Base-by-base conservation (phyloP, 1,140 invertebrate genomes). In the Lordiphosa collinella region DNA sequence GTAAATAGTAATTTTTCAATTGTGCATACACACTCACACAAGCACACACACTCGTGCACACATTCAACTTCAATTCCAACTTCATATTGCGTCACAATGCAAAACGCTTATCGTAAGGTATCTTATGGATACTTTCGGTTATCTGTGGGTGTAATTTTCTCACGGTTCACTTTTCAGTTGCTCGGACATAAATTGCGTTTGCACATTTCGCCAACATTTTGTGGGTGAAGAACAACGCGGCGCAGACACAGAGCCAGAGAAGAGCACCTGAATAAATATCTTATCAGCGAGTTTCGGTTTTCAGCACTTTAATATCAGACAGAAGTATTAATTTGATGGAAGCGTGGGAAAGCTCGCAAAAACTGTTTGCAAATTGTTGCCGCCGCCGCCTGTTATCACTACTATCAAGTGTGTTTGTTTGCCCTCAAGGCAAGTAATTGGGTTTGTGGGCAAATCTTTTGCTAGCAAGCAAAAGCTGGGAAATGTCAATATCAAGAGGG, bases 131-230 rank as follows among this genome's bases (percentile, higher is more conserved):
- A 47, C 55, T 36, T 56, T 22, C 12, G 57, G 65, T 84, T 82
- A 84, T 78, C 79, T 59, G 78, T 84, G 78, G 78, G 78, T 85
- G 78, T 84, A 85, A 73, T 84, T 84, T 84, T 84, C 79, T 84
- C 78, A 84, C 78, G 79, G 73, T 84, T 84, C 79, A 78, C 41
- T 84, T 82, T 84, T 84, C 78, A 70, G 67, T 82, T 69, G 53
- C 55, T 72, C 62, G 58, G 61, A 67, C 71, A 61, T 84, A 80
- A 82, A 76, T 84, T 84, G 71, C 78, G 72, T 84, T 84, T 84
- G 72, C 76, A 84, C 76, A 84, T 84, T 84, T 82, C 38, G 41
- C 35, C 37, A 35, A 57, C 31, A 44, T 47, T 57, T 82, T 71
- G 78, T 82, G 73, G 78, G 68, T 84, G 78, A 73, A 46, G 48